Evolutionary conservation across 1,140 invertebrate species (phyloP).

Genomic region (Eriocheir sinensis): DNA sequence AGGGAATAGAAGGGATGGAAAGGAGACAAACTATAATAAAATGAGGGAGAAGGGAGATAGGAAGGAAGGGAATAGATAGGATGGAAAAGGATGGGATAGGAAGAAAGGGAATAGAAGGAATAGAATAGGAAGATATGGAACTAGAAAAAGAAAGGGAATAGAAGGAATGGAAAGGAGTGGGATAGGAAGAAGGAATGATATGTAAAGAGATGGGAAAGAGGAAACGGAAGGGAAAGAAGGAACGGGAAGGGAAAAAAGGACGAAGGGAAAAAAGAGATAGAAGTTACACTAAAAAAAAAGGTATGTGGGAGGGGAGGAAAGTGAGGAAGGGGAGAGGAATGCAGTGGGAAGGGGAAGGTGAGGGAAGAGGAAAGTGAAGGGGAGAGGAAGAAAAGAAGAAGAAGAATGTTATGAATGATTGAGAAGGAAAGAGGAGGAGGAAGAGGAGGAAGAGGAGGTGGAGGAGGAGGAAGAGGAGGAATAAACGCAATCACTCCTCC

Average conservation of each 20-base stretch:
- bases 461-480: no score
- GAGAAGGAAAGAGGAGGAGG: constrained; percentile 32
- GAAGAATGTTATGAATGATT: no score
- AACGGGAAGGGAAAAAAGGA: not conserved
- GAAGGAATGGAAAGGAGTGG: not conserved
- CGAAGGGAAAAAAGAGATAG: not conserved
- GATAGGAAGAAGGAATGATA: no score
- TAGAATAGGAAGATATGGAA: not conserved
- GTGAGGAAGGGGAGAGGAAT: not conserved
- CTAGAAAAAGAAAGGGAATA: not conserved
- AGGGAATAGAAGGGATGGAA: not conserved
- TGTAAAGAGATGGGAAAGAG: no score
- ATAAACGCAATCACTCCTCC: no score
- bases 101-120: not conserved
- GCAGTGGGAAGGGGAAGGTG: not conserved
- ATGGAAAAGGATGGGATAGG: not conserved
- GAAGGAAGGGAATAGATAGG: not conserved
- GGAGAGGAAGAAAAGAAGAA: not conserved
- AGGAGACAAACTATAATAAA: no score
- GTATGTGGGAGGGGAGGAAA: not conserved
- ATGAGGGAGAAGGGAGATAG: not conserved
- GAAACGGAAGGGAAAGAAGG: not conserved
- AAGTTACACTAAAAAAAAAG: no score
- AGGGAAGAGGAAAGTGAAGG: not conserved
- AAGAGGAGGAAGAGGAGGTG: no score